These are phyloP conservation scores for Tachina fera DNA, from an alignment of 2,888 invertebrate genomes.

Conservation along the genomic window DNA sequence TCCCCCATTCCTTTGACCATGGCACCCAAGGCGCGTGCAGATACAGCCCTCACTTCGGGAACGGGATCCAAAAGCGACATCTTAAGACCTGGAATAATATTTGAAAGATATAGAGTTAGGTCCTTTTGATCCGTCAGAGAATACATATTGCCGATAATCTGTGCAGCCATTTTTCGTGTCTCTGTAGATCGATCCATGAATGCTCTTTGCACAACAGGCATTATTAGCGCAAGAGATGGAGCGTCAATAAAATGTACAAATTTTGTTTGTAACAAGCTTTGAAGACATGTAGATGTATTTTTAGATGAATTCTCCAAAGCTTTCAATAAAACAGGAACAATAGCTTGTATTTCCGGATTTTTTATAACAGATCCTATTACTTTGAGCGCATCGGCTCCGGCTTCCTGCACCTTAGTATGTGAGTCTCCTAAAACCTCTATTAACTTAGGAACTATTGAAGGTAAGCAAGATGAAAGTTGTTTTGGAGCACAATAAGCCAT, in stretches of 20 bases:
- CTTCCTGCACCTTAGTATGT: conserved; percentile 97
- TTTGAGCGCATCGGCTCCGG: conserved; percentile 97
- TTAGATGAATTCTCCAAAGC: conserved; percentile 98
- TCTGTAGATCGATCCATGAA: conserved; percentile 99
- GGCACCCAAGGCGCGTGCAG: conserved; percentile 97
- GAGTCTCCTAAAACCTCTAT: conserved; percentile 99
- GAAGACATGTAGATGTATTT: conserved; percentile 96
- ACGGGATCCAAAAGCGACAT: conserved; percentile 98
- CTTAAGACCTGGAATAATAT: conserved; percentile 98
- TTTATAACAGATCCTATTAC: conserved; percentile 99
- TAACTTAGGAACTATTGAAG: conserved; percentile 98
- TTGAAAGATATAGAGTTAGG: conserved; percentile 96
- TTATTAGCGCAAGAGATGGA: conserved; percentile 98
- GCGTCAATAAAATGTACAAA: conserved; percentile 99
- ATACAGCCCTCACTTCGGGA: conserved; percentile 98
- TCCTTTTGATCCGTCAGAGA: conserved; percentile 99
- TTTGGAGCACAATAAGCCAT: conserved; percentile 99
- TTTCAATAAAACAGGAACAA: conserved; percentile 92
- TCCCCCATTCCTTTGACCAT: conserved; percentile 99
- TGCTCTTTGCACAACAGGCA: conserved; percentile 99
- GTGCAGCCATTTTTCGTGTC: conserved; percentile 99
- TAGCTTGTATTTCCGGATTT: conserved; percentile 99
- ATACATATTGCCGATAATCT: conserved; percentile 99
- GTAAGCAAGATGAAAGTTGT: conserved; percentile 98
- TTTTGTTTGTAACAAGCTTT: conserved; percentile 95